Evolutionary conservation across 2,113 vertebrate genomes (phyloP), one percentile per base, ranked within the genome.

Genomic region (Gasterosteus nipponicus): DNA sequence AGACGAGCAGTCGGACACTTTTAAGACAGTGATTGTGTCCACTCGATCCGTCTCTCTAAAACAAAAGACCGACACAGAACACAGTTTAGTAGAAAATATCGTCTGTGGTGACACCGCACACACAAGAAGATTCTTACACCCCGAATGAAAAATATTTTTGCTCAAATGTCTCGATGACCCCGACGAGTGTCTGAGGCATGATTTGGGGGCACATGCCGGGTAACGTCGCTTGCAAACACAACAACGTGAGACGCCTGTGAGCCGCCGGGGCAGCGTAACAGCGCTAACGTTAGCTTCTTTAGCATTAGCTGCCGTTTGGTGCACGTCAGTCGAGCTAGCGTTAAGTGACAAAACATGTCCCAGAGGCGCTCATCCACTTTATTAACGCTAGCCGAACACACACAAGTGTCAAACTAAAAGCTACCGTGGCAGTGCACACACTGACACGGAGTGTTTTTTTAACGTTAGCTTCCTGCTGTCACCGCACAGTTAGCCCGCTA

Each of bases 1-100:
- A 81, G 47, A 82, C 83, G 85, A 46, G 46, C 5, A 4, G 47
- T 66, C 46, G 71, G 22, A 65, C 22, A 67, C 7, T 1, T 38
- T 38, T 38, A 38, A 38, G 35, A 38, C 35, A 38, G 35, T 38
- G 35, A 38, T 38, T 38, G 35, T 38, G 35, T 38, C 35, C 35
- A 38, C 35, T 38, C 35, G 35, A 38, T 38, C 35, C 5, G 35
- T 38, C 35, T 38, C 35, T 38, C 35, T 4, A 38, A 38, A 38
- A 4, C 5, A 7, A 33, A 38, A 38, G 35, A 38, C 35, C 35
- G 1, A 38, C 35, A 38, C 35, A 38, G 35, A 38, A 38, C 4
- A 38, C 35, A 38, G 35, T 38, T 38, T 5, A 33, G 6, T 38
- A 38, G 7, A 5, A 38, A 33, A 33, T 5, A 38, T 38, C 35